Evolutionary conservation across 2,113 vertebrate genomes (phyloP), one percentile per base, ranked within the genome.

Genomic region (Leucoraja erinaceus): DNA sequence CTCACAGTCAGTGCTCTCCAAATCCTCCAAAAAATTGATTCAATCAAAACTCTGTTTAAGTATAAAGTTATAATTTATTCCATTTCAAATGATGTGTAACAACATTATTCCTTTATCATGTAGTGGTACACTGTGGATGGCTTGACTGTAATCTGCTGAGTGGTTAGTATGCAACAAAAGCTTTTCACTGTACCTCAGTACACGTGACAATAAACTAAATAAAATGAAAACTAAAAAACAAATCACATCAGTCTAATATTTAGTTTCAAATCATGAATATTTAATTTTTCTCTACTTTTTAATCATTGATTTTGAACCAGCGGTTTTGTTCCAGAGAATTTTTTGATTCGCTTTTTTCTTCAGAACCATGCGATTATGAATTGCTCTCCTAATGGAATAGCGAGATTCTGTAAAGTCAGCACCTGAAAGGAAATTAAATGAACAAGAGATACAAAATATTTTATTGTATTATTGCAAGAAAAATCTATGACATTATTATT

Each of bases 301-400:
- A 68, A 59, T 28, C 81, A 84, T 1, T 59, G 54, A 9, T 93
- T 2, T 90, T 20, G 4, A 0, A 25, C 54, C 9, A 68, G 10
- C 66, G 10, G 11, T 66, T 33, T 47, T 33, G 70, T 14, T 47
- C 68, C 18, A 11, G 70, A 0, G 1, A 18, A 0, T 0, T 0
- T 84, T 9, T 25, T 0, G 28, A 22, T 56, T 33, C 79, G 33
- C 75, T 76, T 77, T 20, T 86, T 0, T 0, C 2, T 25, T 95
- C 94, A 97, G n/a, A 94, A 95, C 98, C 98, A 99, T 0, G 96
- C 94, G 93, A 99, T 94, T 33, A 95, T 95, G 93, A 99, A 98
- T 76, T 93, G 94, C 93, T 97, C 94, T 38, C 96, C 96, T 96
- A 99, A 94, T 0, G 94, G 94, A 94, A 99, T 95, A 0, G 94